Evolutionary conservation across 2,888 invertebrate genomes (phyloP), one percentile per base, ranked within the genome.

Genomic region (Timandra comae): DNA sequence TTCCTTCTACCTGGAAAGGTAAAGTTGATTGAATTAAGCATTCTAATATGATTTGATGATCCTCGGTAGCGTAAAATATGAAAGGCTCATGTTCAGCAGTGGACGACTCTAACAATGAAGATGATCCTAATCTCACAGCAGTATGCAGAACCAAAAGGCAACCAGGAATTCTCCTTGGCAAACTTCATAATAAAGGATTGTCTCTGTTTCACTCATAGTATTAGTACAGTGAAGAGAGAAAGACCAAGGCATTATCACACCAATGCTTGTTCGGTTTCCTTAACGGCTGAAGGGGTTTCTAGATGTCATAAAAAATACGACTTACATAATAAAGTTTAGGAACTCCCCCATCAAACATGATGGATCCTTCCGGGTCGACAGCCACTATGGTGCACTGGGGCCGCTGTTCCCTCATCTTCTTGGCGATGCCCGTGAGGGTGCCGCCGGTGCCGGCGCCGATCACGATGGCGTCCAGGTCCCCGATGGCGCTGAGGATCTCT

Each of bases 361-460:
- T 45, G 1, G 65, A 65, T 4, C 97, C 97, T 49, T 88, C 87
- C 0, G 98, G 98, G 82, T 98, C 97, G 0, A 93, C 94, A 3
- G 91, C 96, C 12, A 98, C 89, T 8, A 98, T 86, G 53, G 88
- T 80, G 49, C 94, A 94, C 25, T 86, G 70, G 0, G 96, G 94
- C 19, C 88, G 88, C 39, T 88, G 81, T 69, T 97, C 95, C 69
- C 95, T 97, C 28, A 98, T 86, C 76, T 92, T 95, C 12, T 95
- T 88, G 0, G 93, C 96, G 35, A 98, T 88, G 11, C 98, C 98
- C n/a, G 93, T 89, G 7, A 97, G 87, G 0, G 98, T 97, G 3
- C 98, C 98, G 1, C 97, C 97, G 0, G 98, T 98, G 7, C 98
- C 98, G 4, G 96, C 91, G 9, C 94, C 92, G 26, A 86, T 75